Evolutionary conservation across 1,140 invertebrate species (phyloP).

Genomic region (Bradysia coprophila): DNA sequence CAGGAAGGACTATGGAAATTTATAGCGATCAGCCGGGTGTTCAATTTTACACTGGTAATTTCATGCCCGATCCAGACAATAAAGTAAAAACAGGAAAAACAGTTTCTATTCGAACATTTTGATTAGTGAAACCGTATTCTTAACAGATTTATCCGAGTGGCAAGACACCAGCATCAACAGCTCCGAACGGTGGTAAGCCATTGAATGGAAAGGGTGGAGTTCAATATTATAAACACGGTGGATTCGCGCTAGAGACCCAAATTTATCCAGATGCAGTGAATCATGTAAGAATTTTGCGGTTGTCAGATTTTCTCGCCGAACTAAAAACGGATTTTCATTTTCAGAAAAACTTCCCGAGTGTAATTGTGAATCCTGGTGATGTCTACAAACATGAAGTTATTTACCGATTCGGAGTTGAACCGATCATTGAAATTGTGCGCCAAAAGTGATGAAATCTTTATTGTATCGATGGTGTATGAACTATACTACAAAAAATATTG

Average conservation of each 20-base stretch:
- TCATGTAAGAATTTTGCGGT: slow-evolving; percentile 31
- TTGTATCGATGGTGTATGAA: no score
- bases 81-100: slow-evolving; percentile 10
- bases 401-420: slow-evolving; percentile 32
- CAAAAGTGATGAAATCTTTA: no score
- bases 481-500: no score
- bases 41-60: slow-evolving; percentile 77
- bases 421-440: neutral
- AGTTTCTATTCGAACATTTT: neutral
- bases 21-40: slow-evolving; percentile 74
- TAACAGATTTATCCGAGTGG: neutral
- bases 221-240: slow-evolving; percentile 56
- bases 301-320: neutral
- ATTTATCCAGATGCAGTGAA: slow-evolving; percentile 84
- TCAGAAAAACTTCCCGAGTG: slow-evolving; percentile 50
- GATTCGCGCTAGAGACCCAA: slow-evolving; percentile 81
- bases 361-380: slow-evolving; percentile 51
- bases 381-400: slow-evolving; percentile 40
- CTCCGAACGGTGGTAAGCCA: slow-evolving; percentile 11
- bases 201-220: slow-evolving; percentile 48
- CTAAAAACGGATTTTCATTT: slow-evolving; percentile 12
- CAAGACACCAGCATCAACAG: neutral
- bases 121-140: no score
- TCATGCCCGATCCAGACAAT: slow-evolving; percentile 34
- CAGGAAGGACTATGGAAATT: slow-evolving; percentile 55